Conservation (phyloP, 2,888 invertebrate genomes). For the Ormyrus thymus region DNA sequence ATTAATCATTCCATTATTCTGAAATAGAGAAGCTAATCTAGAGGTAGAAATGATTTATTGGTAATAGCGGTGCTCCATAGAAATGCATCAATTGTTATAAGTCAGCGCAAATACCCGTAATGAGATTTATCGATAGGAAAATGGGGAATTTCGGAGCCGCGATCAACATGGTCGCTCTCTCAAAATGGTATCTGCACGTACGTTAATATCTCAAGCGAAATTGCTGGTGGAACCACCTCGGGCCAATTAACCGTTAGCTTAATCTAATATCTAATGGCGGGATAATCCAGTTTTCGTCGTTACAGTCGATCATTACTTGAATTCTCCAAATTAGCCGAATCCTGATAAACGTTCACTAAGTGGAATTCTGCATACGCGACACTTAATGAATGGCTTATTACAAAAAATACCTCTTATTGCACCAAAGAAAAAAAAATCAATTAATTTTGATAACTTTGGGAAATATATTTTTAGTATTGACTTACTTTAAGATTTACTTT, state of each 20-base stretch:
- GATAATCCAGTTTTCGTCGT: conserved; percentile 53
- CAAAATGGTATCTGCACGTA: conserved; percentile 37
- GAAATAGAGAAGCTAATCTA: too few species aligned
- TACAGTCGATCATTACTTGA: conserved; percentile 49
- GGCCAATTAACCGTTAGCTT: conserved; percentile 49
- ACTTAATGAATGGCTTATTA: neutral
- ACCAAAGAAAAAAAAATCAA: too few species aligned
- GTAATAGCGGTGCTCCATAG: too few species aligned
- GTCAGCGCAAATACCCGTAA: conserved; percentile 2
- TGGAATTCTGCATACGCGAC: conserved; percentile 5
- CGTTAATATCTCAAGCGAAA: conserved; percentile 44
- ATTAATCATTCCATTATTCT: too few species aligned
- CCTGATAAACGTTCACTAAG: conserved; percentile 33
- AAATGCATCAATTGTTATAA: too few species aligned
- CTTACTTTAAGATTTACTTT: too few species aligned
- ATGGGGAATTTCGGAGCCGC: conserved; percentile 2
- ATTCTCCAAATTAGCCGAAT: conserved; percentile 44
- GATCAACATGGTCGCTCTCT: conserved; percentile 16
- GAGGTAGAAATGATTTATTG: too few species aligned
- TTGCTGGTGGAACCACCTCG: conserved; percentile 43
- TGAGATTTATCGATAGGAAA: conserved; percentile 16
- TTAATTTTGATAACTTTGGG: too few species aligned
- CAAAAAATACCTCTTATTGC: too few species aligned
- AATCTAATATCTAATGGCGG: conserved; percentile 51
- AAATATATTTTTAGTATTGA: too few species aligned